Evolutionary conservation across 2,113 vertebrate genomes (phyloP).

Genomic region (Phainopepla nitens): DNA sequence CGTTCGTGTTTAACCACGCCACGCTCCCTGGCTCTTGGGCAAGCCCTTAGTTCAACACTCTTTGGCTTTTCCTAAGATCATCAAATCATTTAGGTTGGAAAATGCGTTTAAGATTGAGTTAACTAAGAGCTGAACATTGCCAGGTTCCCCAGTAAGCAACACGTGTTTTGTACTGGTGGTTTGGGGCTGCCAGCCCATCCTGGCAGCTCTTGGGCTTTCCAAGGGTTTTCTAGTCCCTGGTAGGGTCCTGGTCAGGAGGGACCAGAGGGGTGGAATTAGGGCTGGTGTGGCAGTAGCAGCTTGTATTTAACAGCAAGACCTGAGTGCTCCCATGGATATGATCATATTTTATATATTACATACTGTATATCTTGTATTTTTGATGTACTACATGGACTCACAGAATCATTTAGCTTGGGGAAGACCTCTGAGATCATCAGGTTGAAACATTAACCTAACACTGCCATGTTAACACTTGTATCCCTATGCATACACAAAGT

Average conservation of each 20-base stretch:
- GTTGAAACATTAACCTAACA: background rate
- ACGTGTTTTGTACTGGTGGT: background rate
- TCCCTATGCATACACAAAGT: background rate
- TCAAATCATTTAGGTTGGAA: background rate
- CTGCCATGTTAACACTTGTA: background rate
- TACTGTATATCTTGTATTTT: background rate
- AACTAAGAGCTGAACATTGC: background rate
- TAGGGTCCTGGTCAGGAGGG: background rate
- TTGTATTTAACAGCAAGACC: background rate
- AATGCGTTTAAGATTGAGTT: background rate
- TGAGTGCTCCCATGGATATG: background rate
- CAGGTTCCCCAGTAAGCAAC: background rate
- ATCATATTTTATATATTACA: background rate
- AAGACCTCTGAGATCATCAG: background rate
- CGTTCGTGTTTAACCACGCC: background rate
- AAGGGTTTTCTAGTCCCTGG: fast-evolving
- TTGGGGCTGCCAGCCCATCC: background rate
- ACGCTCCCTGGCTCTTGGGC: background rate
- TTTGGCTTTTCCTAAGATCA: background rate
- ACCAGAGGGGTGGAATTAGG: background rate
- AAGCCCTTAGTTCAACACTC: background rate
- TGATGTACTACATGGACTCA: background rate
- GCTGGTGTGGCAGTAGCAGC: background rate
- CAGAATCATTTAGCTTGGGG: background rate
- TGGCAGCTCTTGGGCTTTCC: background rate